Evolutionary conservation across 2,888 invertebrate species (phyloP).

Genomic region (Emesis russula): DNA sequence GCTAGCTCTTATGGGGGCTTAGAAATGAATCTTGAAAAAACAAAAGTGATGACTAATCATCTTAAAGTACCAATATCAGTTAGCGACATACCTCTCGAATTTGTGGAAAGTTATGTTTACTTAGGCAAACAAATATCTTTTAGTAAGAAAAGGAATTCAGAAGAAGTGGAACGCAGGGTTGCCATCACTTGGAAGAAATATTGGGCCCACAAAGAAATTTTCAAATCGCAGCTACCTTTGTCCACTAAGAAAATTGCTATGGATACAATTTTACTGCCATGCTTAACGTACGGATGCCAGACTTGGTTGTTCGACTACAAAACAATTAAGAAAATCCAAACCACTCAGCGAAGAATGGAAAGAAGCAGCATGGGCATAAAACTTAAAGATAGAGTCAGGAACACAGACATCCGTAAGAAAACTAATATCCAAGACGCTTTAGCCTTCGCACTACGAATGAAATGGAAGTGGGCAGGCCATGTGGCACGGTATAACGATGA

Average conservation of each 20-base stretch:
- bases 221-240: conserved; percentile 1
- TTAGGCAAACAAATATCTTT: conserved; percentile 49
- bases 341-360: conserved; percentile 54
- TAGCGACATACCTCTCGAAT: not conserved
- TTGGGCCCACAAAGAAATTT: not conserved
- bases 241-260: conserved; percentile 30
- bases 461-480: conserved; percentile 65
- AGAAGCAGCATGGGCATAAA: conserved; percentile 48
- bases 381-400: not conserved
- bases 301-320: conserved; percentile 48
- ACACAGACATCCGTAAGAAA: not conserved
- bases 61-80: not conserved
- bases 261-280: conserved; percentile 42
- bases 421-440: conserved; percentile 40
- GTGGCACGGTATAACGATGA: conserved; percentile 26
- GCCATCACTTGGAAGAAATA: conserved; percentile 36
- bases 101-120: conserved; percentile 40
- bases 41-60: conserved; percentile 11
- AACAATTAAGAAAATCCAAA: conserved; percentile 35
- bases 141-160: conserved; percentile 12
- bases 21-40: not conserved
- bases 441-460: conserved; percentile 36
- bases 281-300: conserved; percentile 57
- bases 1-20: not conserved
- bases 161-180: conserved; percentile 57